Evolutionary conservation across 92 coral and sea anemone genomes (phyloP).

Genomic region (Parazoanthus atlanticus): DNA sequence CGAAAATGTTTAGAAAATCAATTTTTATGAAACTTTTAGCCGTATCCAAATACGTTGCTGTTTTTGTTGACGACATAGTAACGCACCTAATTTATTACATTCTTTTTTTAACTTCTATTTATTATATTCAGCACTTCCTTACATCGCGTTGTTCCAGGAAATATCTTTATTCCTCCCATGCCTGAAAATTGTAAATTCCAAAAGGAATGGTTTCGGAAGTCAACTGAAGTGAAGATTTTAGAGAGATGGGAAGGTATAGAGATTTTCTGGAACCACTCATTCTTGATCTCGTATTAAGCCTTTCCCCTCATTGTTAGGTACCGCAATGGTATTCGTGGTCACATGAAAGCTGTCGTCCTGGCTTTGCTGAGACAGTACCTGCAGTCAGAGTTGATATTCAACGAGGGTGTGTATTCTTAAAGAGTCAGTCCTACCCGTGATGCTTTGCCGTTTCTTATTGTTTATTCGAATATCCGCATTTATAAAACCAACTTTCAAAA

Average conservation of each 20-base stretch:
- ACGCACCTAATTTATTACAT: too few relatives aligned
- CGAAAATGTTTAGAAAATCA: too few relatives aligned
- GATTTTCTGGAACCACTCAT: too few relatives aligned
- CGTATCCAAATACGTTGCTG: too few relatives aligned
- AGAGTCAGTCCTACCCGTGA: background rate
- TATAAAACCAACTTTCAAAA: too few relatives aligned
- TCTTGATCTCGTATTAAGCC: too few relatives aligned
- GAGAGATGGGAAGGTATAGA: background rate
- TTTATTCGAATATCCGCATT: too few relatives aligned
- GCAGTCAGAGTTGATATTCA: slow-evolving; percentile 86
- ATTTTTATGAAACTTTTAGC: too few relatives aligned
- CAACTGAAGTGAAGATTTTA: background rate
- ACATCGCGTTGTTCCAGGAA: background rate
- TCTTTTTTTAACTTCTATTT: too few relatives aligned
- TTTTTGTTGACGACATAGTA: too few relatives aligned
- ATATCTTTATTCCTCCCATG: background rate
- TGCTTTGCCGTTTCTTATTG: background rate
- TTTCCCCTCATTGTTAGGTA: slow-evolving; percentile 56
- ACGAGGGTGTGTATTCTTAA: slow-evolving; percentile 68
- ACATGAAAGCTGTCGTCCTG: slow-evolving; percentile 90
- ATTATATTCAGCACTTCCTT: background rate
- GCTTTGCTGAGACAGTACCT: slow-evolving; percentile 88
- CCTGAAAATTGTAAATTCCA: too few relatives aligned
- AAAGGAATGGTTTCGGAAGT: background rate
- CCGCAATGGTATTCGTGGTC: slow-evolving; percentile 97